Percentiles rank a stretch among this genome's conserved stretches.
phyloP scores from a whole-genome alignment of 2,797 vertebrate species.

The Myotis pilosus region DNA sequence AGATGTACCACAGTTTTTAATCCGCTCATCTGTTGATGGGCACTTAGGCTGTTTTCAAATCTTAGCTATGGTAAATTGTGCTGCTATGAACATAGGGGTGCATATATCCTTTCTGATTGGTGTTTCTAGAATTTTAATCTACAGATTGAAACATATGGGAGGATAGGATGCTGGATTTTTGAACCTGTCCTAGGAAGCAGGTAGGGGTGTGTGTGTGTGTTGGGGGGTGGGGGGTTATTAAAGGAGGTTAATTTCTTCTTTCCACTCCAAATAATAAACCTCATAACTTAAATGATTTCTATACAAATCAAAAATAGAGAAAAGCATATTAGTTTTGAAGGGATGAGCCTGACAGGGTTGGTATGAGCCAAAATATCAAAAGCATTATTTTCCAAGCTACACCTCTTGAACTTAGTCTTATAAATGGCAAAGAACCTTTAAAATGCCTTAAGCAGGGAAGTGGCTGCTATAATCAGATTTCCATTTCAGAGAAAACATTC shows the following conservation, averaged over 20 bases:
- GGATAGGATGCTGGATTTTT: neutral
- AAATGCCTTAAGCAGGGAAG: neutral
- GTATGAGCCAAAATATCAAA: neutral
- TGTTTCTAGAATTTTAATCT: neutral
- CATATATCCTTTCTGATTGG: no score
- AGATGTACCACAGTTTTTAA: no score
- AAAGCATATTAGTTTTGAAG: neutral
- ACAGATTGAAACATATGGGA: neutral
- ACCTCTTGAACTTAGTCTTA: neutral
- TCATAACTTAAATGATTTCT: neutral
- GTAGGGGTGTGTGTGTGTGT: neutral
- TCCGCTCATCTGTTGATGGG: no score
- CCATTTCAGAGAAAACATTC: conserved; percentile 23
- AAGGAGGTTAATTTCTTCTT: neutral
- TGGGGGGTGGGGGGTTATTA: neutral
- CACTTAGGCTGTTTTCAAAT: no score
- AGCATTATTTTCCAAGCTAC: neutral
- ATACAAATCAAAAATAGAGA: neutral
- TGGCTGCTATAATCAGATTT: neutral
- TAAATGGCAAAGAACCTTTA: neutral
- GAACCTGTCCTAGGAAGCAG: neutral
- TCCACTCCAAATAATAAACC: neutral
- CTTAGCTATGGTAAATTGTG: no score
- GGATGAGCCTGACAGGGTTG: neutral
- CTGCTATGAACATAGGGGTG: no score